Base-by-base conservation (phyloP, 2,888 invertebrate species). In the Dynastes hyllus region DNA sequence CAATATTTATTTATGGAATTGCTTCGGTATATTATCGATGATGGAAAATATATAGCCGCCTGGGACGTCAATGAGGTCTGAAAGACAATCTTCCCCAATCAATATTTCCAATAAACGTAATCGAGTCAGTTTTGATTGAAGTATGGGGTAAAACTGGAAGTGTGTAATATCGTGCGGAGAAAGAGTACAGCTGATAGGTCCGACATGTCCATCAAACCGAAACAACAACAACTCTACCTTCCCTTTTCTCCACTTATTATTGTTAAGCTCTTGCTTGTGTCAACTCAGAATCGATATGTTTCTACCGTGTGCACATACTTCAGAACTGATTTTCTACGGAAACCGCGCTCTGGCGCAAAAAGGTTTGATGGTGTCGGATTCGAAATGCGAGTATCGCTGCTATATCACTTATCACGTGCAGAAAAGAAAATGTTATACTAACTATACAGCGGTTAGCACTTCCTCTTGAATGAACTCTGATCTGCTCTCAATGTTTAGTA, bases 11-110 rank as follows among this genome's bases (percentile, higher is more conserved):
- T 73, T 73, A 73, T 58, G 58, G 58, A 73, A 58, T 73, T 58
- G 37, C 73, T 58, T 40, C 58, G 37, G 58, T 73, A 58, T 73
- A 55, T 37, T 73, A 58, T 73, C 55, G 55, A 22, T 58, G 55
- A 58, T 40, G 73, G 58, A 78, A 71, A 78, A 78, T 78, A 78
- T 65, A 78, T 71, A 63, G 71, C 45, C 70, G 71, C 78, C 50
- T 45, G 70, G 58, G 73, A 73, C 73, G 40, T 73, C 58, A 27
- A 63, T 71, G 71, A 78, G 71, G 63, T 78, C 78, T 40, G 78
- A 78, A 78, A 71, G 70, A 78, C 78, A 78, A 78, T 78, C 78
- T 78, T 70, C 71, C 69, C 70, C 71, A 78, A 78, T 78, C 78
- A 78, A 78, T 78, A 78, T 70, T 78, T 70, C 78, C 70, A 78